Conservation (phyloP, 2,797 vertebrate species). For the Micropoecilia bifurca region DNA sequence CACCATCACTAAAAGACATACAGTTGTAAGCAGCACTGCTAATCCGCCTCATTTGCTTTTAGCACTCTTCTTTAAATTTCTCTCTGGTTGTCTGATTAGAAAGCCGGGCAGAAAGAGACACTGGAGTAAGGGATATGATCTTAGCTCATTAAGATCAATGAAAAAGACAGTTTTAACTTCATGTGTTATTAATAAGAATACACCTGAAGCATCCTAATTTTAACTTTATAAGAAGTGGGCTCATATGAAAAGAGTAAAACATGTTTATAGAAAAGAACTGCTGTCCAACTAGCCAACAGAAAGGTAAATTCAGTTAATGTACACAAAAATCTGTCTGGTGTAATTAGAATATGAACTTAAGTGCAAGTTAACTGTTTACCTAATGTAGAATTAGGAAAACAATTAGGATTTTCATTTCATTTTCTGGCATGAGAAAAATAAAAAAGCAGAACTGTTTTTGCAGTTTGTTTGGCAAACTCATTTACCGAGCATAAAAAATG, state of each 20-base stretch:
- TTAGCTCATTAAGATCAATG: background rate
- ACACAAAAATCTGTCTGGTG: background rate
- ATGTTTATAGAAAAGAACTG: background rate
- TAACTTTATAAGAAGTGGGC: background rate
- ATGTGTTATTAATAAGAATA: background rate
- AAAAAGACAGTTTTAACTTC: background rate
- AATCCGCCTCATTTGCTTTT: background rate
- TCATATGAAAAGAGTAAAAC: too few species aligned
- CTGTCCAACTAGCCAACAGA: background rate
- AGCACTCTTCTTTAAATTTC: background rate
- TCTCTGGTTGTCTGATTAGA: background rate
- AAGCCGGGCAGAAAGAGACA: background rate
- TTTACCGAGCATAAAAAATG: slow-evolving; percentile 1
- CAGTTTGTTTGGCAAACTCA: background rate
- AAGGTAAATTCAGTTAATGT: background rate
- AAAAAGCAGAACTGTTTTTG: background rate
- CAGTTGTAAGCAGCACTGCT: background rate
- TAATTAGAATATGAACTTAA: background rate
- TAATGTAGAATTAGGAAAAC: background rate
- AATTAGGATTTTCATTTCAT: background rate
- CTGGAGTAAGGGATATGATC: background rate
- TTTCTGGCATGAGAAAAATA: background rate
- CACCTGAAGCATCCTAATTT: background rate
- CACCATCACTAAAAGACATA: background rate
- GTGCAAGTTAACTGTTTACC: background rate